Percentiles rank a stretch among this genome's conserved stretches.
These are phyloP conservation scores for Mormyrus lacerda DNA, from an alignment of 2,113 vertebrate species.

Conservation along the genomic window DNA sequence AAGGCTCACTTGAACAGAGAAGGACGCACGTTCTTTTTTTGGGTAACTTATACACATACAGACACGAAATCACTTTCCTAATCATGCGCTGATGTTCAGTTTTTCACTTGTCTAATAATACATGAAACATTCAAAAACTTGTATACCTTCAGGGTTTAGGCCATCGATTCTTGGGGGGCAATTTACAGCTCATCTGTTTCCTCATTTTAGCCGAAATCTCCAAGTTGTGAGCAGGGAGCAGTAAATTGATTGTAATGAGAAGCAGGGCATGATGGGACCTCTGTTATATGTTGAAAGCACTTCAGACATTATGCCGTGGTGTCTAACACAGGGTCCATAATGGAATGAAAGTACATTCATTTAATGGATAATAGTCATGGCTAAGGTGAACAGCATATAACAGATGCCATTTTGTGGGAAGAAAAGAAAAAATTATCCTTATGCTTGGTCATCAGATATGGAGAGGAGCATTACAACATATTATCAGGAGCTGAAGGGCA, in stretches of 20 bases:
- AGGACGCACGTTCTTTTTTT: background rate
- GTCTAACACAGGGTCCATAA: background rate
- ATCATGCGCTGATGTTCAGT: background rate
- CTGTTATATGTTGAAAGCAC: background rate
- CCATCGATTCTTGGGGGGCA: background rate
- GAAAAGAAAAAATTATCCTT: background rate
- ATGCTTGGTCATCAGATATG: background rate
- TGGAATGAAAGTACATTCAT: background rate
- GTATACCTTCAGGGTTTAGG: background rate
- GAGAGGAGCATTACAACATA: background rate
- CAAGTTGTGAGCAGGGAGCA: background rate
- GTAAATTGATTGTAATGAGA: slow-evolving; percentile 1
- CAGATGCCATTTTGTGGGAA: background rate
- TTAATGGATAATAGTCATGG: background rate
- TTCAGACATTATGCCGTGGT: background rate
- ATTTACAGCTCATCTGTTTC: background rate
- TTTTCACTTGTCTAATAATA: background rate
- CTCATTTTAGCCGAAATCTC: background rate
- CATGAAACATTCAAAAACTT: background rate
- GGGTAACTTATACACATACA: background rate
- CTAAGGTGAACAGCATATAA: background rate
- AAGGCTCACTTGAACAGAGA: background rate
- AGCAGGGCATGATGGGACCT: background rate
- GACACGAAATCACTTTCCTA: background rate
- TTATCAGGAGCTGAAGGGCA: background rate